phyloP scores from a whole-genome alignment of 2,888 invertebrate species.

The Digitonthophagus gazella region DNA sequence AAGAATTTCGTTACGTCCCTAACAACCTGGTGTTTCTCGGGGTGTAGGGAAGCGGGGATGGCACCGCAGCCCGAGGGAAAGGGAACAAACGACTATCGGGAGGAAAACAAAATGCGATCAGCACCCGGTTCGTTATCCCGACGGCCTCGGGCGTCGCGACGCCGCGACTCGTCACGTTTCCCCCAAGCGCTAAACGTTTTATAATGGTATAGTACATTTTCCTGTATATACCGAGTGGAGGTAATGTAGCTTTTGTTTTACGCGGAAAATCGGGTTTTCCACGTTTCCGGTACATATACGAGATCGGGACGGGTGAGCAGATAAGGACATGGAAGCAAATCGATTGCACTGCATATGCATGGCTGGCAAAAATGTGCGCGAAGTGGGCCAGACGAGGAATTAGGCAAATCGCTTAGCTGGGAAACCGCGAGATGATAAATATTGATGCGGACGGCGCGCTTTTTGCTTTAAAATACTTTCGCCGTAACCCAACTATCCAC shows the following conservation, averaged over 20 bases:
- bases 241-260: slow-evolving; percentile 32
- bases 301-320: neutral
- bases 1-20: slow-evolving; percentile 38
- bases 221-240: slow-evolving; percentile 29
- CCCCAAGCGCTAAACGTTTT: slow-evolving; percentile 48
- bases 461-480: slow-evolving; percentile 50
- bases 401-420: slow-evolving; percentile 22
- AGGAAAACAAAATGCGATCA: slow-evolving; percentile 28
- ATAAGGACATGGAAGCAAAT: neutral
- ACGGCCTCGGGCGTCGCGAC: slow-evolving; percentile 36
- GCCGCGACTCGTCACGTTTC: slow-evolving; percentile 41
- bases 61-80: slow-evolving; percentile 3
- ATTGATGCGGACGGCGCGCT: slow-evolving; percentile 32
- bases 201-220: slow-evolving; percentile 48
- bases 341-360: neutral
- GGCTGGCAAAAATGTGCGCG: neutral
- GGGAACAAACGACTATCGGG: slow-evolving; percentile 24
- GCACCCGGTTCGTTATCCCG: slow-evolving; percentile 36
- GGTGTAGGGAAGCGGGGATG: neutral
- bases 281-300: slow-evolving; percentile 11
- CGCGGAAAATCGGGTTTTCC: slow-evolving; percentile 19
- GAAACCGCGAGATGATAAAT: slow-evolving; percentile 24
- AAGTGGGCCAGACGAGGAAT: slow-evolving; percentile 9
- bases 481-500: slow-evolving; percentile 51
- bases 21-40: slow-evolving; percentile 23